A percentile compares a stretch with the other conserved stretches of the same genome.
Conservation (phyloP, 2,113 vertebrate species). For the Zapornia atra region DNA sequence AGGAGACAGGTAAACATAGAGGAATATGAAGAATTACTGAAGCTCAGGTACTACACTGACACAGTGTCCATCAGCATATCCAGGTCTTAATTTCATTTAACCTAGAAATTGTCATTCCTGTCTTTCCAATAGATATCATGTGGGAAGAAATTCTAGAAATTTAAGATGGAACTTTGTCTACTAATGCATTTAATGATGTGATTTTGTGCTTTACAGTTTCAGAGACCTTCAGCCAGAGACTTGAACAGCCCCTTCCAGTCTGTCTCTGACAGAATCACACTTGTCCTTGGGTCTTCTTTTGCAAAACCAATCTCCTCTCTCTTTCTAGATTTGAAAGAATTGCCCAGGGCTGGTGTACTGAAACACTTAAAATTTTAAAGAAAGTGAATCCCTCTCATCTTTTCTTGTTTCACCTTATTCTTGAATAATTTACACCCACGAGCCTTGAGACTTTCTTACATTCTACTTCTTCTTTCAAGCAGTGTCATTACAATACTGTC, state of each 20-base stretch:
- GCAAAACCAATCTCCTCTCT: background rate
- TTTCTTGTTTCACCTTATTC: slow-evolving; percentile 46
- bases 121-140: background rate
- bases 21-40: background rate
- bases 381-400: slow-evolving; percentile 45
- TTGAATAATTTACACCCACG: slow-evolving; percentile 61
- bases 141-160: background rate
- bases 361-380: slow-evolving; percentile 42
- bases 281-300: slow-evolving; percentile 10
- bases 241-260: background rate
- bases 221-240: background rate
- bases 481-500: slow-evolving; percentile 37
- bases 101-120: background rate
- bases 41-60: background rate
- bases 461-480: slow-evolving; percentile 29
- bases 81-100: background rate
- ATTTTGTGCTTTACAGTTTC: background rate
- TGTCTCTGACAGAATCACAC: background rate
- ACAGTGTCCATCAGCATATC: background rate
- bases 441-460: background rate
- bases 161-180: background rate
- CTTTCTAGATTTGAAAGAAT: slow-evolving; percentile 24
- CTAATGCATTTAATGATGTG: background rate
- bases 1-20: background rate
- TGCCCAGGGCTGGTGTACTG: background rate